A percentile compares a stretch with the other conserved stretches of the same genome.
These are phyloP conservation scores for Chloroceryle aenea DNA, from an alignment of 2,113 vertebrate species.

Conservation along the genomic window DNA sequence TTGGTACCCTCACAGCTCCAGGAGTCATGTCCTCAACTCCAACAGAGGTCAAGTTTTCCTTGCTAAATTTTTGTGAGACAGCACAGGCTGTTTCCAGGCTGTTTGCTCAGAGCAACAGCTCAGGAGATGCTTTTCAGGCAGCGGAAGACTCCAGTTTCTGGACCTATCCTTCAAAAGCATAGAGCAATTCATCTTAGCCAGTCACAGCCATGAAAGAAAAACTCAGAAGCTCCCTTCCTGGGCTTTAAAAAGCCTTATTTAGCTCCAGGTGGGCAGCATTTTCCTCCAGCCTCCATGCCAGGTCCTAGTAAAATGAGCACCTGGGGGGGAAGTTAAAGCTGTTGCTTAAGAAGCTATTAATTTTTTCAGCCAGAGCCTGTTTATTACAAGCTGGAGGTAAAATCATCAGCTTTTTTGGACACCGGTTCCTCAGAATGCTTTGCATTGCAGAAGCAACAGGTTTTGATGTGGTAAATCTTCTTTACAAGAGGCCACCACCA, in stretches of 20 bases:
- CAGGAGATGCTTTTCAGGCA: not conserved
- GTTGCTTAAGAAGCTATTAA: not conserved
- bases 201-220: not conserved
- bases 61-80: not conserved
- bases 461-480: rapidly evolving
- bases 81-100: not conserved
- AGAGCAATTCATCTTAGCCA: not conserved
- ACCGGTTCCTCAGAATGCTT: not conserved
- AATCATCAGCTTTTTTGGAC: not conserved
- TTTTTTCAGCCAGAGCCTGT: not conserved
- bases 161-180: not conserved
- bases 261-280: not conserved
- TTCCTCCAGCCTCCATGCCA: not conserved
- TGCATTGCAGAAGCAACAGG: rapidly evolving
- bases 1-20: not conserved
- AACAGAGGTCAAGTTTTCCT: not conserved
- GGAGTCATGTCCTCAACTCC: not conserved
- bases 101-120: not conserved
- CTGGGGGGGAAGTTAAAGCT: not conserved
- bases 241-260: not conserved
- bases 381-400: not conserved
- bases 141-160: not conserved
- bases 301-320: not conserved
- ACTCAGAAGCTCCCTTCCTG: not conserved
- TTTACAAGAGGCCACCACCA: not conserved